Evolutionary conservation across 2,113 vertebrate species (phyloP), one percentile per base, ranked within the genome.

Genomic region (Brienomyrus longianalis): DNA sequence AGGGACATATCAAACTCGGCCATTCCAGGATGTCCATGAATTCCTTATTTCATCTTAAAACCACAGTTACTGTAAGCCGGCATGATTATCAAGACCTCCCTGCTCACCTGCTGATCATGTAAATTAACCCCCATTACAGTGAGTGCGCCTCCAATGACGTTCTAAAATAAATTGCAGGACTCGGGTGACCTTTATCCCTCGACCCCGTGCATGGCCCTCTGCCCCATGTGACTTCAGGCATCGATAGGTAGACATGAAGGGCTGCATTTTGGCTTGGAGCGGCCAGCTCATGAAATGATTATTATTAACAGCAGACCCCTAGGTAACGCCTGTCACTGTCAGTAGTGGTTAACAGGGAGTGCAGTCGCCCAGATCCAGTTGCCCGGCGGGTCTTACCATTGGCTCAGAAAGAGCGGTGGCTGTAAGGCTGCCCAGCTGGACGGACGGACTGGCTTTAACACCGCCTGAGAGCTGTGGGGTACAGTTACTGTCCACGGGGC

Each of bases 231-330:
- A 35, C n/a, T 15, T 23, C 45, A 90, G 92, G 95, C 95, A 95
- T 94, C 94, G 94, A 95, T 94, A 92, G 94, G 94, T 11, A 83
- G 85, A 31, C 85, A 11, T 2, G 47, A 86, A 52, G 48, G 51
- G 17, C 10, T 5, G 51, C n/a, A 3, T 17, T 13, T 35, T 54
- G 51, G 85, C 50, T 86, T 13, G 47, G 3, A 86, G 1, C 48
- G 5, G 5, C 21, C 23, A 1, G 48, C 23, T 62, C 39, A 62
- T 66, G 10, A 47, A 88, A 62, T 9, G 19, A 88, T 88, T 59
- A 70, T 13, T 43, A 13, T 11, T 48, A 88, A 13, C 43, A 21
- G 87, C 23, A 39, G 13, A 45, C 45, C 35, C 45, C 87, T 88
- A 48, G 27, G 56, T 39, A 4, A 10, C 4, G 15, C 48, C 62